Percentiles rank a stretch among this genome's conserved stretches.
Evolutionary conservation across 2,888 invertebrate species (phyloP).

Genomic region (Drosophila longiperda): DNA sequence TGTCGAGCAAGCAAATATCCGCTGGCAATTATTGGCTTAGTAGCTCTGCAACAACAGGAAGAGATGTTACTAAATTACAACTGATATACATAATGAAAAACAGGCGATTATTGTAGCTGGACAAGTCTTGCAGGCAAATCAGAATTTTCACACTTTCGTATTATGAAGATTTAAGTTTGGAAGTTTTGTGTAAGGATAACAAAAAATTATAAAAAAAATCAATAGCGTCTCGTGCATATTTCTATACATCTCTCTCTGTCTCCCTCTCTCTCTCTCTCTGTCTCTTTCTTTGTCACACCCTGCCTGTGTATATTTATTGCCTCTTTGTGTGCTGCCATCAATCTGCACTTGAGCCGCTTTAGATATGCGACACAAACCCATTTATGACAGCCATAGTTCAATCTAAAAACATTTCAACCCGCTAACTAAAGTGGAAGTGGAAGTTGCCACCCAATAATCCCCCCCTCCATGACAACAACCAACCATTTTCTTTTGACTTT

Average conservation of each 20-base stretch:
- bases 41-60: slow-evolving; percentile 28
- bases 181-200: background rate
- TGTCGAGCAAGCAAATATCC: slow-evolving; percentile 31
- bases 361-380: slow-evolving; percentile 69
- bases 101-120: background rate
- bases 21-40: slow-evolving; percentile 67
- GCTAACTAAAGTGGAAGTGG: slow-evolving; percentile 69
- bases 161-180: background rate
- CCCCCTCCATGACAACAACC: slow-evolving; percentile 25
- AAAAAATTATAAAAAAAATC: slow-evolving; percentile 7
- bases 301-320: slow-evolving; percentile 15
- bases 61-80: background rate
- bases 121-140: background rate
- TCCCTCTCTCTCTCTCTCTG: background rate
- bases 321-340: slow-evolving; percentile 57
- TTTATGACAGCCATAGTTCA: slow-evolving; percentile 76
- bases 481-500: slow-evolving; percentile 78
- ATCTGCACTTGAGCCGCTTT: slow-evolving; percentile 72
- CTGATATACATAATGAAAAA: background rate
- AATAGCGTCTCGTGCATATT: slow-evolving; percentile 20
- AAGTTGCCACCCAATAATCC: slow-evolving; percentile 57
- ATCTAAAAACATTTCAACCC: slow-evolving; percentile 73
- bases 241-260: background rate
- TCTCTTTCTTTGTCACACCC: background rate
- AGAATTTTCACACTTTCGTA: background rate